phyloP scores from a whole-genome alignment of 2,797 vertebrate genomes.

The Neoniphon sammara region DNA sequence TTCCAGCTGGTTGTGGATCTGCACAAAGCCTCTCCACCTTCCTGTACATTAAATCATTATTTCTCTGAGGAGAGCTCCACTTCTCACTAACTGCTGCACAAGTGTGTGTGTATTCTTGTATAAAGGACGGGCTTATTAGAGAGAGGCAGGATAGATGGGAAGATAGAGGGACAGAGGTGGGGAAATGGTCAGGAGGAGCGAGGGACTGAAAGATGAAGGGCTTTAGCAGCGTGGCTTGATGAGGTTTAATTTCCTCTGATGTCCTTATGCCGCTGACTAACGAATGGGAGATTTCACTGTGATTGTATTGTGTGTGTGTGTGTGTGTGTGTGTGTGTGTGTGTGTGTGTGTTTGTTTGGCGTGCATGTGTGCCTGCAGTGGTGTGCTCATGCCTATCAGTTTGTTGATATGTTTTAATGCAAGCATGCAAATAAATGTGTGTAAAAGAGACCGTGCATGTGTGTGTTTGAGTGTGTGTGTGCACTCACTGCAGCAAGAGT shows the following conservation, averaged over 20 bases:
- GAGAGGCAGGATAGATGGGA: background rate
- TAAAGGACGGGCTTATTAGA: background rate
- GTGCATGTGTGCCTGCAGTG: background rate
- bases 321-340: background rate
- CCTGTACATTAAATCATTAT: background rate
- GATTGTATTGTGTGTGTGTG: background rate
- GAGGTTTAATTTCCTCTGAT: slow-evolving; percentile 35
- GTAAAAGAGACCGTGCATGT: background rate
- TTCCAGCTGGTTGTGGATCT: too few species aligned
- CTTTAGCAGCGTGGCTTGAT: slow-evolving; percentile 10
- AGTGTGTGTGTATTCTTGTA: too few species aligned
- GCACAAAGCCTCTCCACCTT: too few species aligned
- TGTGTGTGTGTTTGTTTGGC: background rate
- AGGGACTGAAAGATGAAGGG: background rate
- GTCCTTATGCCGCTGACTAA: background rate
- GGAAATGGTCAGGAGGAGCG: background rate
- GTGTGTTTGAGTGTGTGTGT: background rate
- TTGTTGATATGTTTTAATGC: too few species aligned
- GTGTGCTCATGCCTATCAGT: too few species aligned
- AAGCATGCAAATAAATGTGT: too few species aligned
- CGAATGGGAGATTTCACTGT: background rate
- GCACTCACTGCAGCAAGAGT: background rate
- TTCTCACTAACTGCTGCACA: too few species aligned
- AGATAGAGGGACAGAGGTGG: background rate
- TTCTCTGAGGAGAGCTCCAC: background rate